Evolutionary conservation across 2,113 vertebrate genomes (phyloP).

Genomic region (Cebidichthys violaceus): DNA sequence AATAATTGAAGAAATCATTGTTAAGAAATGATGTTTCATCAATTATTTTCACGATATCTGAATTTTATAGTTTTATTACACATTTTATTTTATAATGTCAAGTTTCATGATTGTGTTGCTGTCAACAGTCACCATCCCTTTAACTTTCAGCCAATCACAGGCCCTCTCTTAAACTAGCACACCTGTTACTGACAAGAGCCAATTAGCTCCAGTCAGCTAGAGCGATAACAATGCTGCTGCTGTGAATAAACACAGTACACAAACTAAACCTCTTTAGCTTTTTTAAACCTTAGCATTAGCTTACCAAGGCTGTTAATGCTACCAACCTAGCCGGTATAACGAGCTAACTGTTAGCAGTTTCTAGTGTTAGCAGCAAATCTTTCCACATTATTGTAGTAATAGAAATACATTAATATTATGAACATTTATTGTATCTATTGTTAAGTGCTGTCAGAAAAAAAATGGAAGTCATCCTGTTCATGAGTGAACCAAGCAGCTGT

Average conservation of each 20-base stretch:
- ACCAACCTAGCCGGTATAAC: background rate
- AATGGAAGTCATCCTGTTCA: background rate
- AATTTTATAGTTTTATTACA: background rate
- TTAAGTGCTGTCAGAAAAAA: background rate
- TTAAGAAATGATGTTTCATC: too few species aligned
- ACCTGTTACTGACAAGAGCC: background rate
- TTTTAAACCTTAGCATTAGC: background rate
- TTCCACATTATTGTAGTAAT: background rate
- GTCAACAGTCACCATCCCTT: background rate
- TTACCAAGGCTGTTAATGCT: background rate
- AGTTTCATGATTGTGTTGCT: background rate
- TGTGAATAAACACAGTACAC: background rate
- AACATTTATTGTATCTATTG: background rate
- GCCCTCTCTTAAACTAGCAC: background rate
- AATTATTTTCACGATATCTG: background rate
- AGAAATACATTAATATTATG: background rate
- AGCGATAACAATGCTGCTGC: too few species aligned
- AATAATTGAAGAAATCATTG: background rate
- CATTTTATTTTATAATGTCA: background rate
- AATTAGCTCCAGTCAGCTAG: background rate
- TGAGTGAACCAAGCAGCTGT: conserved; percentile 34
- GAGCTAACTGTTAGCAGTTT: background rate
- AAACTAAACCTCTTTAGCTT: too few species aligned
- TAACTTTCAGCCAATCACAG: background rate
- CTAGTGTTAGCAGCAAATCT: background rate